phyloP scores from a whole-genome alignment of 2,113 vertebrate species.

The Strix uralensis region DNA sequence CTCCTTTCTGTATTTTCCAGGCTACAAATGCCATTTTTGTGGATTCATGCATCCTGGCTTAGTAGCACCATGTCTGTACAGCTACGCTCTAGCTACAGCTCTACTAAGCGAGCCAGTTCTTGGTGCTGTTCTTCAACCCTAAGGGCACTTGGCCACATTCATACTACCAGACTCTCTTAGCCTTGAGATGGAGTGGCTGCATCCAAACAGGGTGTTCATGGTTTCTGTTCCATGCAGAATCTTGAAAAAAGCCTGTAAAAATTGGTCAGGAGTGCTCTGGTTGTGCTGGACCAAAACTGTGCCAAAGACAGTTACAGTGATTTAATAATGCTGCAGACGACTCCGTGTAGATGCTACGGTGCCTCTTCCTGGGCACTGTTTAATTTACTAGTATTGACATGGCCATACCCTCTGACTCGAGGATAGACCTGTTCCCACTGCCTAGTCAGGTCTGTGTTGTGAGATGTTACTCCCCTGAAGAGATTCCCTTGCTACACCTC shows the following conservation, averaged over 20 bases:
- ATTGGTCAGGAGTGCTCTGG: not conserved
- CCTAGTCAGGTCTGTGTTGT: not conserved
- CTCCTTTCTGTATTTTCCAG: not conserved
- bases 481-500: not conserved
- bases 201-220: not conserved
- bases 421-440: not conserved
- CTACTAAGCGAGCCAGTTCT: not conserved
- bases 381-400: not conserved
- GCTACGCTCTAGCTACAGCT: not conserved
- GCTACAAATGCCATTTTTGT: not conserved
- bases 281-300: not conserved
- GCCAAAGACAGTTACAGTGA: not conserved
- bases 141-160: not conserved
- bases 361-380: not conserved
- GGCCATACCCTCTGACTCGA: not conserved
- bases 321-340: not conserved
- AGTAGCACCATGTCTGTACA: not conserved
- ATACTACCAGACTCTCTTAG: not conserved
- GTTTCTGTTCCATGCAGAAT: not conserved
- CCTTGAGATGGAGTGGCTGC: not conserved
- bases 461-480: not conserved
- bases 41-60: not conserved
- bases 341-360: not conserved
- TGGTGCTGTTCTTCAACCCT: not conserved
- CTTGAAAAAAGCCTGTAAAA: not conserved